Evolutionary conservation across 2,113 vertebrate species (phyloP), one percentile per base, ranked within the genome.

Genomic region (Catharus bicknelli): DNA sequence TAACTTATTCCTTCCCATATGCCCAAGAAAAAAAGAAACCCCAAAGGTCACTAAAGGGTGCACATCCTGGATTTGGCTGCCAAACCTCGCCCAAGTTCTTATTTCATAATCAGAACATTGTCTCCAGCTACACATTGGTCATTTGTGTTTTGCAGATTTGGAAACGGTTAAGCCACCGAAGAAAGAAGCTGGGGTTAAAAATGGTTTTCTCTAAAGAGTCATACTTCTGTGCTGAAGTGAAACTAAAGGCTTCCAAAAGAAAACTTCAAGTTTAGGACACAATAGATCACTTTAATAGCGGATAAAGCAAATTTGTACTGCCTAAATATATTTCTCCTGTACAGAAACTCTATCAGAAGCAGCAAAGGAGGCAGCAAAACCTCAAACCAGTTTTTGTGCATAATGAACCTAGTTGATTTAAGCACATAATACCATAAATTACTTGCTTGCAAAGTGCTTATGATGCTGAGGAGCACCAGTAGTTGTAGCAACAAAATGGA

Each of bases 21-120:
- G 10, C 29, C 68, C 76, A 70, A 74, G 53, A 36, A 50, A 88
- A 83, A 83, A 50, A 68, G 42, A 64, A 40, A 57, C 50, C 68
- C 30, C 36, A 68, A 70, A 88, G 76, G 83, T 83, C 69, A 82
- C 57, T 57, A 59, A 81, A 34, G 27, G 78, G 73, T 57, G 40
- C 80, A 93, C 0, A 0, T 88, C 88, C 80, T 84, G 57, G 22
- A 67, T 57, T 1, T 61, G 50, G 34, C 66, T 92, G 69, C 73
- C 83, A 90, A 90, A 90, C 88, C 83, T 94, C 80, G 0, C 76
- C 80, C 80, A 88, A 84, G 69, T 53, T 64, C 72, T 77, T 88
- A 55, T 86, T 93, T 95, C 88, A 93, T 86, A 95, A 95, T 84
- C 90, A 84, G 57, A 57, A 78, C 83, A 63, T 75, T 95, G 88